Percentiles rank a stretch among this genome's conserved stretches.
Conservation (phyloP, 2,113 vertebrate genomes). For the Rhodinocichla rosea region DNA sequence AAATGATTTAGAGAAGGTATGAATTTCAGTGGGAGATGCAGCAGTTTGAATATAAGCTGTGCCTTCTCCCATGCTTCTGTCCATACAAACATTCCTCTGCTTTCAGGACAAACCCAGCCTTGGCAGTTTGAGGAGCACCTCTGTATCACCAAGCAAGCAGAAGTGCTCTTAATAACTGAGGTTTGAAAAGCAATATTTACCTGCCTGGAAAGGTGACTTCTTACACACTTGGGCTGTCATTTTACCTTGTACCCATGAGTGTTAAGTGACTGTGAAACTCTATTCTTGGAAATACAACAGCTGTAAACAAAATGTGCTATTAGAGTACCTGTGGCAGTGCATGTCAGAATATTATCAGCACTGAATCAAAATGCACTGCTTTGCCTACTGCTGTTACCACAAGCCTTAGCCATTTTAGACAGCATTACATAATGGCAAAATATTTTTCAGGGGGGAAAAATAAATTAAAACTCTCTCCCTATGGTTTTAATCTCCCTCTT, state of each 20-base stretch:
- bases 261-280: background rate
- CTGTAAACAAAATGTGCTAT: background rate
- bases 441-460: background rate
- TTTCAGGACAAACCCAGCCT: background rate
- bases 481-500: conserved; percentile 31
- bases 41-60: background rate
- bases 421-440: conserved; percentile 15
- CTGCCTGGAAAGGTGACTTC: background rate
- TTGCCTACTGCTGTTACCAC: background rate
- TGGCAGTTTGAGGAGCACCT: background rate
- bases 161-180: background rate
- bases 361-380: background rate
- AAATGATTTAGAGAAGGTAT: background rate
- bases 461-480: background rate
- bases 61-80: background rate
- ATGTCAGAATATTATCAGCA: background rate
- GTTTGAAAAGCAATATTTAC: background rate
- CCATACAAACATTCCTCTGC: background rate
- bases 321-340: background rate
- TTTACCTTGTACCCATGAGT: background rate
- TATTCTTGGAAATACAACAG: background rate
- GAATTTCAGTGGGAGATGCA: background rate
- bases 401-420: background rate
- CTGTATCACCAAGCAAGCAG: background rate
- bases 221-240: background rate